These are phyloP conservation scores for Datnioides undecimradiatus DNA, from an alignment of 2,113 vertebrate species.

Conservation along the genomic window DNA sequence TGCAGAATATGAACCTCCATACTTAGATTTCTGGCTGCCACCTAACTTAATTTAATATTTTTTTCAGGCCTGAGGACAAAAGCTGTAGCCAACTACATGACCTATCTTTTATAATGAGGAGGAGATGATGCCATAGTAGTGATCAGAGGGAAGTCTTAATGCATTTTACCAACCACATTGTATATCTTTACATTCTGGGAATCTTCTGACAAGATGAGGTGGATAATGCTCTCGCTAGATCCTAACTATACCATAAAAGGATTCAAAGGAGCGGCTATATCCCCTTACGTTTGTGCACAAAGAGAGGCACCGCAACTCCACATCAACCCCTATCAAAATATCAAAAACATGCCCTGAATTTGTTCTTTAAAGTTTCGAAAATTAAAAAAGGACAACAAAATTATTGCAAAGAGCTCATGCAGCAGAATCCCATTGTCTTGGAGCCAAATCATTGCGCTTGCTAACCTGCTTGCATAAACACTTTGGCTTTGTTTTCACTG, in stretches of 20 bases:
- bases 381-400: background rate
- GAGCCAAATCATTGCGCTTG: background rate
- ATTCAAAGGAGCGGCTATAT: background rate
- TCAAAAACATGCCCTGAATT: background rate
- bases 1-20: background rate
- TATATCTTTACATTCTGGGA: background rate
- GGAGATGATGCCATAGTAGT: background rate
- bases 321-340: background rate
- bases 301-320: background rate
- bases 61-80: background rate
- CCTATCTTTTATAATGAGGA: slow-evolving; percentile 42
- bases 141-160: slow-evolving; percentile 35
- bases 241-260: background rate
- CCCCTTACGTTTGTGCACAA: background rate
- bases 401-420: slow-evolving; percentile 2
- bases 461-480: slow-evolving; percentile 5
- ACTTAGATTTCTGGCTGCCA: background rate
- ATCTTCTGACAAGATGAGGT: background rate
- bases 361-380: background rate
- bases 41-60: background rate
- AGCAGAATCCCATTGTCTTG: background rate
- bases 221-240: background rate
- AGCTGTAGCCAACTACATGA: background rate
- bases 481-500: slow-evolving; percentile 2
- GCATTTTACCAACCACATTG: slow-evolving; percentile 2